These are phyloP conservation scores for Machimus rusticus DNA, from an alignment of 2,888 invertebrate species.

Conservation along the genomic window DNA sequence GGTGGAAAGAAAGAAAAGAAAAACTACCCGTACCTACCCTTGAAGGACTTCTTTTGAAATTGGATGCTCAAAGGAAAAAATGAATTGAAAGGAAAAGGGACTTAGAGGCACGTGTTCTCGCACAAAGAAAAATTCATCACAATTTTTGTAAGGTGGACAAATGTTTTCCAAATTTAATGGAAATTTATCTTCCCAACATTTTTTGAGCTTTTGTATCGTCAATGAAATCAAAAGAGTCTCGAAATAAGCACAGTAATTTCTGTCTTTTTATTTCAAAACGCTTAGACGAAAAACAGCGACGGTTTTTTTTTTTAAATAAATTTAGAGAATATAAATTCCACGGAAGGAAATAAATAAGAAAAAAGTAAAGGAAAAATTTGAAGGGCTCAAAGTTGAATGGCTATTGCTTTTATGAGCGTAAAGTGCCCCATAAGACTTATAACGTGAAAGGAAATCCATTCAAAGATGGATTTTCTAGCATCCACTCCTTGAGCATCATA, in stretches of 20 bases:
- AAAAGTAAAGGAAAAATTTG: not conserved
- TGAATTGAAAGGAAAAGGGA: not conserved
- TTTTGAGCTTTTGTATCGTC: not conserved
- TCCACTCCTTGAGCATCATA: constrained; percentile 21
- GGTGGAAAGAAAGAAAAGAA: not conserved
- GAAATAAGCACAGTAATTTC: not conserved
- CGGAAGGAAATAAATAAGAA: not conserved
- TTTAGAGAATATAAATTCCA: not conserved
- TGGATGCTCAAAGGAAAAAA: not conserved
- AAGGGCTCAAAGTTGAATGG: not conserved
- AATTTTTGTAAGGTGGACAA: not conserved
- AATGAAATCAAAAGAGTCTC: not conserved
- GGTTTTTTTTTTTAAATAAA: not conserved
- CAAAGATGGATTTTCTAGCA: constrained; percentile 15
- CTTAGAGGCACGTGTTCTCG: not conserved
- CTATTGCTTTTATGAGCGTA: not conserved
- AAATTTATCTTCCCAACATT: not conserved
- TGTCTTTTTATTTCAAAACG: not conserved
- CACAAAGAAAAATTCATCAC: not conserved
- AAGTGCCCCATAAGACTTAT: not conserved
- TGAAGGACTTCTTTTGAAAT: not conserved
- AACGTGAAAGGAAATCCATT: constrained; percentile 24
- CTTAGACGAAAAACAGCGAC: not conserved
- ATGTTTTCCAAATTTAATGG: not conserved
- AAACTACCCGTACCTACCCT: not conserved